These are phyloP conservation scores for Solenopsis fugax DNA, from an alignment of 1,140 invertebrate genomes.

Conservation along the genomic window DNA sequence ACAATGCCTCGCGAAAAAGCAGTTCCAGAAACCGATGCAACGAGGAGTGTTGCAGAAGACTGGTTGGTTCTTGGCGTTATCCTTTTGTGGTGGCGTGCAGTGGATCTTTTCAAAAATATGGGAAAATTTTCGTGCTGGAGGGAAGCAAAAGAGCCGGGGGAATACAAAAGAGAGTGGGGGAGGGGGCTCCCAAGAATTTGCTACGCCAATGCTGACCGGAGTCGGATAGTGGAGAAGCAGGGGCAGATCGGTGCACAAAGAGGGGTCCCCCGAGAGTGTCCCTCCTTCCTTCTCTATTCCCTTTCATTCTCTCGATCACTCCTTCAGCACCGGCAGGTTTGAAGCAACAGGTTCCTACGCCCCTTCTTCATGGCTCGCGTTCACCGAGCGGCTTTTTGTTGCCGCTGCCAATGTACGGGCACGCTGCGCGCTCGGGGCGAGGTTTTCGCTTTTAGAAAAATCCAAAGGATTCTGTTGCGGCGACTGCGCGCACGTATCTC, in stretches of 20 bases:
- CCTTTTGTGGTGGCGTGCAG: constrained; percentile 20
- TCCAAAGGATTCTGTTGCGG: constrained; percentile 58
- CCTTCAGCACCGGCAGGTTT: constrained; percentile 60
- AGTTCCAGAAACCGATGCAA: constrained; percentile 41
- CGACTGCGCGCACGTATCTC: neutral
- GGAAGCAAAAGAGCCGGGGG: neutral
- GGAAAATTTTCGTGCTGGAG: constrained; percentile 56
- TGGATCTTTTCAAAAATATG: constrained; percentile 68
- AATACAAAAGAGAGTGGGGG: constrained; percentile 25
- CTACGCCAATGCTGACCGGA: constrained; percentile 45
- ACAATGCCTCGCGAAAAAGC: constrained; percentile 58
- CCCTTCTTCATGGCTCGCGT: constrained; percentile 63
- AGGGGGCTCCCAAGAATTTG: neutral
- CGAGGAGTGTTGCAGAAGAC: constrained; percentile 44
- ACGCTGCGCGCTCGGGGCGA: constrained; percentile 57
- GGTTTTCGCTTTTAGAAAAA: constrained; percentile 74
- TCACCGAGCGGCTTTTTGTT: constrained; percentile 70
- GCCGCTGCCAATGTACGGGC: constrained; percentile 26
- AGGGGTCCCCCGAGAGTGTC: constrained; percentile 23
- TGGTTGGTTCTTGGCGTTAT: constrained; percentile 21
- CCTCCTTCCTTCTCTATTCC: neutral
- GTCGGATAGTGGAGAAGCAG: constrained; percentile 8
- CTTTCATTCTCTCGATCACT: constrained; percentile 53
- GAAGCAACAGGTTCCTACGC: constrained; percentile 78
- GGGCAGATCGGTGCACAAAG: constrained; percentile 62